phyloP scores from a whole-genome alignment of 2,888 invertebrate species.

The Limnephilus marmoratus region DNA sequence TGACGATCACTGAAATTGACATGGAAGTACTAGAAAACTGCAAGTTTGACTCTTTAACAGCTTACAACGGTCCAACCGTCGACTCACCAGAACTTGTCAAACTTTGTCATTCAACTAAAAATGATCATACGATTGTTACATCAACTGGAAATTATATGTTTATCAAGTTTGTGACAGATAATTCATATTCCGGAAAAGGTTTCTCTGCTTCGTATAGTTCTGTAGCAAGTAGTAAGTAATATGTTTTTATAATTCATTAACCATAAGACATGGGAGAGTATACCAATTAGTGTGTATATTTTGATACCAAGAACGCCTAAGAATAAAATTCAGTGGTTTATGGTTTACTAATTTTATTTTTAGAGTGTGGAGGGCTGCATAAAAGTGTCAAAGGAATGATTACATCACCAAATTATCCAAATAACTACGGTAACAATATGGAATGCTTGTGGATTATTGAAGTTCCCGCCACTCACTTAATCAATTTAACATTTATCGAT shows the following conservation, averaged over 20 bases:
- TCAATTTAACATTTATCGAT: constrained; percentile 83
- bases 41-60: constrained; percentile 79
- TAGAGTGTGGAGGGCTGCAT: constrained; percentile 87
- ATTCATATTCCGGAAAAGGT: constrained; percentile 78
- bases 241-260: neutral
- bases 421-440: constrained; percentile 84
- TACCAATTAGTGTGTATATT: too few species aligned
- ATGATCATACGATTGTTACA: constrained; percentile 72
- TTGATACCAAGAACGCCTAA: too few species aligned
- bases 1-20: constrained; percentile 81
- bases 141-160: constrained; percentile 84
- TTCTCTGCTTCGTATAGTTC: constrained; percentile 80
- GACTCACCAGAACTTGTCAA: constrained; percentile 77
- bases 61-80: constrained; percentile 82
- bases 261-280: too few species aligned
- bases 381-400: constrained; percentile 81
- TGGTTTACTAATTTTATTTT: constrained; percentile 51
- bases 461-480: constrained; percentile 82
- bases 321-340: neutral
- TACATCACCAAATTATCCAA: constrained; percentile 90
- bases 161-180: constrained; percentile 82
- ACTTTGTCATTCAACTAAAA: constrained; percentile 78
- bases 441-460: constrained; percentile 88
- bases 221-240: constrained; percentile 66
- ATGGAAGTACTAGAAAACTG: constrained; percentile 80